Conservation (phyloP, 2,113 vertebrate genomes). For the Polypterus bichir region DNA sequence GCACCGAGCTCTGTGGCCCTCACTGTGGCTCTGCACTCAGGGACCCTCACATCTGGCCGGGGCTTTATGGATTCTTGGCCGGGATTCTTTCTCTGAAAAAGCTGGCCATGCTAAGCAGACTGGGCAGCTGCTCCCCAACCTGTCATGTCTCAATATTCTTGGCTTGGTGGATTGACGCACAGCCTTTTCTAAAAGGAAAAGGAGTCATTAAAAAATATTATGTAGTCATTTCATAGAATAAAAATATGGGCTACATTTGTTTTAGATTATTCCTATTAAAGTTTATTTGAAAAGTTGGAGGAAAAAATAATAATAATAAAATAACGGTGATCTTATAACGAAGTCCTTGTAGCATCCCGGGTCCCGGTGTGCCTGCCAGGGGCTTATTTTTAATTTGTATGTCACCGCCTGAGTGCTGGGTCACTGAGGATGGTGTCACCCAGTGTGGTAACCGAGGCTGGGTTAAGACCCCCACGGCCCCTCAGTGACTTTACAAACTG, state of each 20-base stretch:
- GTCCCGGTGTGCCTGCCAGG: too few relatives aligned
- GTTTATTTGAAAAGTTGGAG: constrained; percentile 26
- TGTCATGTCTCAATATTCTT: constrained; percentile 21
- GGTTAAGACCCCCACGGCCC: too few relatives aligned
- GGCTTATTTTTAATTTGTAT: too few relatives aligned
- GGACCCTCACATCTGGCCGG: too few relatives aligned
- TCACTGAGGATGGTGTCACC: too few relatives aligned
- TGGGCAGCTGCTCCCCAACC: constrained; percentile 12
- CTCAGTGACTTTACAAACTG: too few relatives aligned
- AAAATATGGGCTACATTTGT: constrained; percentile 36
- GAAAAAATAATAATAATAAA: constrained; percentile 17
- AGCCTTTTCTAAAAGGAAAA: constrained; percentile 17
- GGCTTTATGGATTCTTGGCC: constrained; percentile 14
- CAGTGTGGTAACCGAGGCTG: too few relatives aligned
- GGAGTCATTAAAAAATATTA: constrained; percentile 34
- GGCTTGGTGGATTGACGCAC: constrained; percentile 19
- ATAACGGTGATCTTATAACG: too few relatives aligned
- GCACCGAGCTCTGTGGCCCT: too few relatives aligned
- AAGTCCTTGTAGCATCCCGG: too few relatives aligned
- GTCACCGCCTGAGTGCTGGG: too few relatives aligned
- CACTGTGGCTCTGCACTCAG: too few relatives aligned
- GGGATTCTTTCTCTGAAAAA: constrained; percentile 3
- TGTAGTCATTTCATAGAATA: constrained; percentile 35
- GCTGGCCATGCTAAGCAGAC: constrained; percentile 14
- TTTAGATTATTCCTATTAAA: constrained; percentile 35